These are phyloP conservation scores for Sebastes matsubarae DNA, from an alignment of 2,797 vertebrate genomes.

Conservation along the genomic window DNA sequence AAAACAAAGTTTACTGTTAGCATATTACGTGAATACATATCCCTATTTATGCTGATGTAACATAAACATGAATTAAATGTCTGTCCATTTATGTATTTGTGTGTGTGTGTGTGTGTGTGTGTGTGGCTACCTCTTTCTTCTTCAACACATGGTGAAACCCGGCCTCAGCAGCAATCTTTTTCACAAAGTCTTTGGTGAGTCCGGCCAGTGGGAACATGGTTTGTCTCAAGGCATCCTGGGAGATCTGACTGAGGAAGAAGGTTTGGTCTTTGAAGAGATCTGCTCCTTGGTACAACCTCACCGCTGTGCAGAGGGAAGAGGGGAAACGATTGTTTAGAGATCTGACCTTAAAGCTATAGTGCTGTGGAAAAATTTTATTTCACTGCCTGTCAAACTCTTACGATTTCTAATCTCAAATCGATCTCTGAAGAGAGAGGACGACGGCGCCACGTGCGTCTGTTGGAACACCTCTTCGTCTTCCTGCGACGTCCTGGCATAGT, in stretches of 20 bases:
- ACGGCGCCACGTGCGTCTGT: slow-evolving; percentile 73
- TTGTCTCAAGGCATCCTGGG: slow-evolving; percentile 89
- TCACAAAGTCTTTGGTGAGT: slow-evolving; percentile 92
- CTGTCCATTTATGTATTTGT: background rate
- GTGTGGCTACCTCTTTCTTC: slow-evolving; percentile 90
- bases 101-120: background rate
- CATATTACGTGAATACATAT: background rate
- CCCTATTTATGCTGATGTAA: background rate
- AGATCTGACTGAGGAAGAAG: slow-evolving; percentile 97
- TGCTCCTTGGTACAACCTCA: slow-evolving; percentile 88
- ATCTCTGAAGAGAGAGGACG: slow-evolving; percentile 87
- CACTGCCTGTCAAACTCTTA: slow-evolving; percentile 68
- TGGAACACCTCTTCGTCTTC: slow-evolving; percentile 93
- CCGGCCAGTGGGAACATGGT: slow-evolving; percentile 93
- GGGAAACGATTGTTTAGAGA: background rate
- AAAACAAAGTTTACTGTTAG: slow-evolving; percentile 19
- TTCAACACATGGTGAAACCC: slow-evolving; percentile 91
- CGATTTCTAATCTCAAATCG: slow-evolving; percentile 91
- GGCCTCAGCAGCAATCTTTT: slow-evolving; percentile 92
- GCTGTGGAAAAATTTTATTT: rapidly evolving
- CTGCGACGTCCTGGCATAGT: slow-evolving; percentile 94
- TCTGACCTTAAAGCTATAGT: background rate
- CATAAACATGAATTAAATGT: background rate
- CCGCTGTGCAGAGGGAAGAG: slow-evolving; percentile 69
- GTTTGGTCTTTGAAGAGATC: slow-evolving; percentile 96